Conservation (phyloP, 1,140 invertebrate genomes). For the Drosophila virilis region DNA sequence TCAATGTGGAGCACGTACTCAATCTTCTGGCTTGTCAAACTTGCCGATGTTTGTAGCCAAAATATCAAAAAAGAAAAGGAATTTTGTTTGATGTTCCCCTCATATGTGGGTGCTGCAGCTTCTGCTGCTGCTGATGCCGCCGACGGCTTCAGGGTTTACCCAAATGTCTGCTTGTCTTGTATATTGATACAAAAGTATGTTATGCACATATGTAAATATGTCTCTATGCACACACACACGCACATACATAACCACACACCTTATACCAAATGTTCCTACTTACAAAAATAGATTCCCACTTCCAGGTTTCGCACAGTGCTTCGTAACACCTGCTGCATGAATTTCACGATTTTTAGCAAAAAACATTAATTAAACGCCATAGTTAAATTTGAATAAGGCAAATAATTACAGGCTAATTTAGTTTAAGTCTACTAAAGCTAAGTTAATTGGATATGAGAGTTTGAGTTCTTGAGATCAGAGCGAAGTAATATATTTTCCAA, state of each 20-base stretch:
- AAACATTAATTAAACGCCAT: no score
- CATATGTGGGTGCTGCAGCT: conserved; percentile 2
- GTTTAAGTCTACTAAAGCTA: no score
- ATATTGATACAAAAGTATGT: conserved; percentile 9
- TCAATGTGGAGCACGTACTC: conserved; percentile 81
- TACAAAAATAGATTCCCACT: not conserved
- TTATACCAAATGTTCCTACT: not conserved
- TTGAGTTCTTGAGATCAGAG: no score
- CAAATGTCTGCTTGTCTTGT: conserved; percentile 35
- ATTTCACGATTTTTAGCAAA: no score
- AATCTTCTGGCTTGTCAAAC: conserved; percentile 80
- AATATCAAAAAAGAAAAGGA: conserved; percentile 36
- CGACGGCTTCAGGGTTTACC: conserved; percentile 21
- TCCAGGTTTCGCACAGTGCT: not conserved
- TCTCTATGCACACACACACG: not conserved
- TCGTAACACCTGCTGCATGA: not conserved
- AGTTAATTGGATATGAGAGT: no score
- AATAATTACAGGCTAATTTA: no score
- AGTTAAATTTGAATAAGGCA: no score
- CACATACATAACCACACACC: conserved; percentile 4
- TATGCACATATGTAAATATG: conserved; percentile 9
- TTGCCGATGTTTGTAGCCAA: conserved; percentile 76
- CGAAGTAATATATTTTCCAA: not conserved
- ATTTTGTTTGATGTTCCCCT: conserved; percentile 26
- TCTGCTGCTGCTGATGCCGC: conserved; percentile 1